A percentile compares a stretch with the other conserved stretches of the same genome.
Conservation (phyloP, 2,113 vertebrate genomes). For the Sphaerodactylus townsendi region DNA sequence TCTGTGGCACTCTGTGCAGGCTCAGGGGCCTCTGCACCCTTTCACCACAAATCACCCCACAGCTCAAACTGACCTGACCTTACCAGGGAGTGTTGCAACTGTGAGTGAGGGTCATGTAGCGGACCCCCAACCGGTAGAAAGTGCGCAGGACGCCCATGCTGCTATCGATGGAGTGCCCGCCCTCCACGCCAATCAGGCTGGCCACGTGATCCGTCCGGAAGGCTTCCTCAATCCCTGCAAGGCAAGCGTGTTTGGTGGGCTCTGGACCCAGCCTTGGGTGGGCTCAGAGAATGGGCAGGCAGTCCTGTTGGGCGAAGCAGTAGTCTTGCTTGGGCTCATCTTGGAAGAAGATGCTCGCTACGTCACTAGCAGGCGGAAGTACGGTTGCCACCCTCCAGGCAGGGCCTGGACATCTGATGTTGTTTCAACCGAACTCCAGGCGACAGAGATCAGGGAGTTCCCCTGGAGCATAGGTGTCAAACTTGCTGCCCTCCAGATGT, state of each 20-base stretch:
- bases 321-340: background rate
- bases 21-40: background rate
- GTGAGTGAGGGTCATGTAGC: constrained; percentile 94
- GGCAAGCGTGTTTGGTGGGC: background rate
- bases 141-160: constrained; percentile 85
- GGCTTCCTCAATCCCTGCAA: constrained; percentile 76
- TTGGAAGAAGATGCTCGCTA: too few relatives aligned
- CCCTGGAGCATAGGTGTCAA: too few relatives aligned
- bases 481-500: too few relatives aligned
- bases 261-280: rapidly evolving
- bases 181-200: constrained; percentile 91
- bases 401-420: too few relatives aligned
- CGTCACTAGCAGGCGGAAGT: background rate
- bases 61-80: constrained; percentile 5
- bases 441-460: too few relatives aligned
- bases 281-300: too few relatives aligned
- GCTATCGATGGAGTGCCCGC: constrained; percentile 94
- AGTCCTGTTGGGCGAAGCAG: background rate
- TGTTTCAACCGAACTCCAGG: too few relatives aligned
- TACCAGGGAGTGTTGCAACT: constrained; percentile 96
- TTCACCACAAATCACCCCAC: background rate
- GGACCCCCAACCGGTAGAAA: constrained; percentile 88
- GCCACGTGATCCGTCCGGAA: constrained; percentile 77
- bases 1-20: background rate
- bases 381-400: too few relatives aligned